Evolutionary conservation across 2,797 vertebrate genomes (phyloP), one percentile per base, ranked within the genome.

Genomic region (Onychomys arenicola): DNA sequence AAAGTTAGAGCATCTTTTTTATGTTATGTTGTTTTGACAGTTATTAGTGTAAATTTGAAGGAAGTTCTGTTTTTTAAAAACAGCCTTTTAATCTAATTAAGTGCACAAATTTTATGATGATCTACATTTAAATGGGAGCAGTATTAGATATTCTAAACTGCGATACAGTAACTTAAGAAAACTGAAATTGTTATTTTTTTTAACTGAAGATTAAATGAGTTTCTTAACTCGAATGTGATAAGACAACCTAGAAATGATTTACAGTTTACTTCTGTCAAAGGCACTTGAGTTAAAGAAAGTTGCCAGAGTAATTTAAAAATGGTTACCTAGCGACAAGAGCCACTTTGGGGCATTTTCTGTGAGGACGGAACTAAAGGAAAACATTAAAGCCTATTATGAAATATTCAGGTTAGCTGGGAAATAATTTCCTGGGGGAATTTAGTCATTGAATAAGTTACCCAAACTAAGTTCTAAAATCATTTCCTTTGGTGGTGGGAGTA

Each of bases 21-120:
- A 13, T 77, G 43, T 49, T 46, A 19, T 3, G 97, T 98, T 97
- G 97, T 97, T 98, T 97, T 96, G 94, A 96, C 89, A 98, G 95
- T 95, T 97, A 94, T 81, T 76, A 73, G 88, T 97, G n/a, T 80
- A 93, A 97, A 97, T 91, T 96, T 97, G 95, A 97, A 75, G 8
- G 10, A 61, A 27, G n/a, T 2, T 89, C 43, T 76, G 8, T 67
- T 84, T 95, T 12, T 80, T 85, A 55, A 80, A 92, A 87, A 71
- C 73, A 14, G 5, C 32, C 32, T 81, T 40, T 85, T 61, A 55
- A 29, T 76, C 55, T 83, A 83, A 80, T 23, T 86, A 61, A 93
- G 84, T 71, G 8, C 4, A 43, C 52, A 10, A 69, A 59, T 73
- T 96, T 95, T 89, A 83, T 40, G 49, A 78, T 40, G 63, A 61